These are phyloP conservation scores for Lathamus discolor DNA, from an alignment of 2,113 vertebrate genomes.

Conservation along the genomic window DNA sequence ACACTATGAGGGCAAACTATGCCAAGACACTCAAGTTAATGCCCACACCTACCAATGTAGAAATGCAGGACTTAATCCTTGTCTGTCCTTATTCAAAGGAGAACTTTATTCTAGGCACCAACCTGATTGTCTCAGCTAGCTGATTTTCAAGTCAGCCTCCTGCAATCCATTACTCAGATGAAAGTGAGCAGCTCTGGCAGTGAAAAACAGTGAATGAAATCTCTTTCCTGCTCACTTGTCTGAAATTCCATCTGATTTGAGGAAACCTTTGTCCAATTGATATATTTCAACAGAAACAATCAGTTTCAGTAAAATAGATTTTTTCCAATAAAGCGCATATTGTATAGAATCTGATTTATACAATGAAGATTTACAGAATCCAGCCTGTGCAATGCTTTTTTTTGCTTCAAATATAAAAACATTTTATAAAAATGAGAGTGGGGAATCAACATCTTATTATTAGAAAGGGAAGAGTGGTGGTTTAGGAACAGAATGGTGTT, in stretches of 20 bases:
- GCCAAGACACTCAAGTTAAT: not conserved
- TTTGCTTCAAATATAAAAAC: not conserved
- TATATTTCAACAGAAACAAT: not conserved
- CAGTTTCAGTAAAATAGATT: not conserved
- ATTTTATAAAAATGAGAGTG: not conserved
- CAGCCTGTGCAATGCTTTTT: not conserved
- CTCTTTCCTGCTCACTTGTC: not conserved
- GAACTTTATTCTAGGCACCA: not conserved
- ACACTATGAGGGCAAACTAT: not conserved
- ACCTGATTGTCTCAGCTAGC: not conserved
- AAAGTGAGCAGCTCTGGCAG: not conserved
- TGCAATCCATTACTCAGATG: not conserved
- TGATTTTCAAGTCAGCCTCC: not conserved
- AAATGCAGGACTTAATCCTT: not conserved
- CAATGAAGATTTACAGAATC: not conserved
- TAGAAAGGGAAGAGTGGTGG: not conserved
- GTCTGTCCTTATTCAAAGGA: not conserved
- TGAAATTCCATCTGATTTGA: not conserved
- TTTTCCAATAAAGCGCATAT: not conserved
- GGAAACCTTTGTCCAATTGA: not conserved
- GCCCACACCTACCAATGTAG: not conserved
- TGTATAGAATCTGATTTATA: not conserved
- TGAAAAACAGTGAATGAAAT: not conserved
- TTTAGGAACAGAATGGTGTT: not conserved
- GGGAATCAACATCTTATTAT: not conserved